phyloP scores from a whole-genome alignment of 2,888 invertebrate genomes.

The Oxystoma pomonae region DNA sequence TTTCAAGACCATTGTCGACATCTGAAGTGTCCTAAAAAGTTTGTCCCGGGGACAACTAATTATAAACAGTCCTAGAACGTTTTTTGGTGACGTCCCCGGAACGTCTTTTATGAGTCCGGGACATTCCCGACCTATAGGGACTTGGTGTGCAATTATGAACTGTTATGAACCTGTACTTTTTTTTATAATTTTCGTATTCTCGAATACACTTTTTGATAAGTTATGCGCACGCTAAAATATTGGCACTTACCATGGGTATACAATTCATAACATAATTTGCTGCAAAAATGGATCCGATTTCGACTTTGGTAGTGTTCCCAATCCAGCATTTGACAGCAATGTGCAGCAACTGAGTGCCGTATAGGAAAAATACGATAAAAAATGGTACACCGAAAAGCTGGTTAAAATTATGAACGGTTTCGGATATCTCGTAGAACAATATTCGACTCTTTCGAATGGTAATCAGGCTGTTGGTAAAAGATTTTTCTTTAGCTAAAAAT shows the following conservation, averaged over 20 bases:
- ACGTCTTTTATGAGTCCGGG: no score
- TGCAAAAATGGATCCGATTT: neutral
- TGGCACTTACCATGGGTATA: neutral
- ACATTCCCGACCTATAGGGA: no score
- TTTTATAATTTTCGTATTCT: no score
- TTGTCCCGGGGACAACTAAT: no score
- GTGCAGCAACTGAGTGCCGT: neutral
- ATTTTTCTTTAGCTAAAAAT: neutral
- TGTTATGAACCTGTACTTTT: no score
- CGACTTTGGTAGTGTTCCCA: neutral
- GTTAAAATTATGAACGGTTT: neutral
- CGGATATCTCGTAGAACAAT: neutral
- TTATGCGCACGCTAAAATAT: no score
- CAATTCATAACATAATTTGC: neutral
- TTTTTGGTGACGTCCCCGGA: no score
- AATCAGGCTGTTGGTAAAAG: neutral
- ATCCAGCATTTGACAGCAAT: neutral
- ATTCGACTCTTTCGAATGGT: neutral
- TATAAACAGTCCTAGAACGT: no score
- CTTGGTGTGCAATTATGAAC: no score
- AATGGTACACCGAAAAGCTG: neutral
- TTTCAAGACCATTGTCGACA: no score
- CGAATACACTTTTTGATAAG: no score
- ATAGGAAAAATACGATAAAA: neutral
- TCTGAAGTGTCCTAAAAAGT: no score